Base-by-base conservation (phyloP, 2,113 vertebrate genomes). In the Onychostruthus taczanowskii region DNA sequence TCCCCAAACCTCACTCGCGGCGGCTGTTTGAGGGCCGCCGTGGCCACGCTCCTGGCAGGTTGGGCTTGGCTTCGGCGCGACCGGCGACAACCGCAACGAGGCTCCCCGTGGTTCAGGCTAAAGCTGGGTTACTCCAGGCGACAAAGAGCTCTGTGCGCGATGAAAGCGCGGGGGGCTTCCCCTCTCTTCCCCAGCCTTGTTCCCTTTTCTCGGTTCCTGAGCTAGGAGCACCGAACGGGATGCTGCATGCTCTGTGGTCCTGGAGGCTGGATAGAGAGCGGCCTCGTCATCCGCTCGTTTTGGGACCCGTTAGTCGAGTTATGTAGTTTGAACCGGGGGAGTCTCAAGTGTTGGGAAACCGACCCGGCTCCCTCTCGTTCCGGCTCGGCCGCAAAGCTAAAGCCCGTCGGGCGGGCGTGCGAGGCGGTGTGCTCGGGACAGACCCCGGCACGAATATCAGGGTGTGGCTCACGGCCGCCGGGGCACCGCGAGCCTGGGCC, bases 391-490 rank as follows among this genome's bases (percentile, higher is more conserved):
- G 52, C 31, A 30, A n/a, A 73, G 27, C 39, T 23, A 23, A 7
- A 88, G 27, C 33, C 59, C 49, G 16, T 43, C 43, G 64, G 64
- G 63, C 4, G 19, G 31, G 11, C 1, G 4, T 13, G 20, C 2
- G 12, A 16, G 9, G 49, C 27, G 8, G 5, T 6, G 77, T 13
- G 59, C 2, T 23, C 15, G 23, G 33, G n/a, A 21, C 53, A 68
- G 79, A 75, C 44, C 73, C 16, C 16, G 6, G n/a, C 6, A 59
- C 3, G 6, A 35, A 27, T 3, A 22, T 10, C 5, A 13, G 37
- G 4, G 46, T 2, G 13, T 1, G 44, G 41, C 21, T 39, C 26
- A 9, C 7, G 7, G 31, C 26, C 7, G 5, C 21, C 11, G 39
- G n/a, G 56, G 7, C 47, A 26, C 33, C 5, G n/a, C 1, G 50